These are phyloP conservation scores for Brotula barbata DNA, from an alignment of 2,797 vertebrate species.

Conservation along the genomic window DNA sequence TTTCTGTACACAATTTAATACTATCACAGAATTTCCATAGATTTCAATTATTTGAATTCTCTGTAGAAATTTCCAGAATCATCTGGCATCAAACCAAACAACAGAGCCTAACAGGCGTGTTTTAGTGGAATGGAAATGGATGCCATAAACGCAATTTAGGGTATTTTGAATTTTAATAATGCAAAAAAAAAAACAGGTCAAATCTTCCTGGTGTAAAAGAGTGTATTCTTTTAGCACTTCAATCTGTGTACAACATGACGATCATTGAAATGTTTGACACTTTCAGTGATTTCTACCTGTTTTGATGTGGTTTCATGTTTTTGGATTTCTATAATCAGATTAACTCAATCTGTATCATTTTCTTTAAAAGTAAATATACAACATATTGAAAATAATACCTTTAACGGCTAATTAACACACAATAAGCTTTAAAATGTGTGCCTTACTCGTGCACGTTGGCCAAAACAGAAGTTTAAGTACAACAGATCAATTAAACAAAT, in stretches of 20 bases:
- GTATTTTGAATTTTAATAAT: slow-evolving; percentile 23
- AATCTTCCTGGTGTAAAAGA: background rate
- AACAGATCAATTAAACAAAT: slow-evolving; percentile 34
- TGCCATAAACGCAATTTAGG: slow-evolving; percentile 5
- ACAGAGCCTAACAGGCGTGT: no score
- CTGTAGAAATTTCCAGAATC: no score
- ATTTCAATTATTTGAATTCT: no score
- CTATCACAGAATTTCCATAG: no score
- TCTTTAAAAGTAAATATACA: no score
- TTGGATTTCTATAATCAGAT: slow-evolving; percentile 8
- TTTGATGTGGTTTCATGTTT: background rate
- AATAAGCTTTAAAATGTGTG: slow-evolving; percentile 4
- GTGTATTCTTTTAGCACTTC: background rate
- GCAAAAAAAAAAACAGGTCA: no score
- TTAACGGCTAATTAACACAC: no score
- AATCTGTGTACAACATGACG: slow-evolving; percentile 12
- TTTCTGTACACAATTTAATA: no score
- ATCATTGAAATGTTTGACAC: slow-evolving; percentile 6
- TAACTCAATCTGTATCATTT: background rate
- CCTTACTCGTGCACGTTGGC: background rate
- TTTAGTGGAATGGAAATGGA: slow-evolving; percentile 4
- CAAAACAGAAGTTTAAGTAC: slow-evolving; percentile 41
- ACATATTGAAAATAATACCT: no score
- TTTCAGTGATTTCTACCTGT: background rate
- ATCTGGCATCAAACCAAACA: no score